phyloP scores from a whole-genome alignment of 2,797 vertebrate species.

The Cyprinodon diabolis region DNA sequence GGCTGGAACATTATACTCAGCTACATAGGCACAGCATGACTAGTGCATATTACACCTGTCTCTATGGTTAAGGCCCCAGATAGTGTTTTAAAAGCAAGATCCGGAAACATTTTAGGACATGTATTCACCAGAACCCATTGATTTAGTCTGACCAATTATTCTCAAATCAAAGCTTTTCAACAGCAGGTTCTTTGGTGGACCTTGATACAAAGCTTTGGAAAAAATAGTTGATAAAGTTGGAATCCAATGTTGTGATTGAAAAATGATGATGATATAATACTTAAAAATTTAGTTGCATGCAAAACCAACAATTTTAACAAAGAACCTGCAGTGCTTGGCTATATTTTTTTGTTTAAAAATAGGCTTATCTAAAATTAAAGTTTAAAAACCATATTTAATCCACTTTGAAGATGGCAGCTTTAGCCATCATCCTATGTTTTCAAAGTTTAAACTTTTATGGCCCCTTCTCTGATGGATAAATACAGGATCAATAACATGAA shows the following conservation, averaged over 20 bases:
- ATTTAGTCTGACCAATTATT: not conserved
- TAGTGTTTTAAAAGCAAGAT: not conserved
- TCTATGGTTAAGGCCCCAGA: not conserved
- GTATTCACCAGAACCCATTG: not conserved
- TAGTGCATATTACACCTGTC: no score
- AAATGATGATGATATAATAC: not conserved
- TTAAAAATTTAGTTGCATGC: not conserved
- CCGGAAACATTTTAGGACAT: not conserved
- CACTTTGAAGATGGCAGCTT: not conserved
- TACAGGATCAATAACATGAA: not conserved
- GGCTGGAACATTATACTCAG: no score
- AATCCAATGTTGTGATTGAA: not conserved
- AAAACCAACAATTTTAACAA: not conserved
- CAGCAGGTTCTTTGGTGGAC: not conserved
- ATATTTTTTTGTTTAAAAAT: not conserved
- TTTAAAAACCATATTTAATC: not conserved
- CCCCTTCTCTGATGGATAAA: no score
- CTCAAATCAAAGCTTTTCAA: not conserved
- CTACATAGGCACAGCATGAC: no score
- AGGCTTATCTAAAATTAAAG: not conserved
- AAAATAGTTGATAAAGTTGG: not conserved
- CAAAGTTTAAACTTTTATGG: not conserved
- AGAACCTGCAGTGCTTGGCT: not conserved
- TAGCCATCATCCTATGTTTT: not conserved
- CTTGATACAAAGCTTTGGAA: not conserved